Conservation (phyloP, 92 coral and sea anemone genomes). For the Nematostella vectensis region DNA sequence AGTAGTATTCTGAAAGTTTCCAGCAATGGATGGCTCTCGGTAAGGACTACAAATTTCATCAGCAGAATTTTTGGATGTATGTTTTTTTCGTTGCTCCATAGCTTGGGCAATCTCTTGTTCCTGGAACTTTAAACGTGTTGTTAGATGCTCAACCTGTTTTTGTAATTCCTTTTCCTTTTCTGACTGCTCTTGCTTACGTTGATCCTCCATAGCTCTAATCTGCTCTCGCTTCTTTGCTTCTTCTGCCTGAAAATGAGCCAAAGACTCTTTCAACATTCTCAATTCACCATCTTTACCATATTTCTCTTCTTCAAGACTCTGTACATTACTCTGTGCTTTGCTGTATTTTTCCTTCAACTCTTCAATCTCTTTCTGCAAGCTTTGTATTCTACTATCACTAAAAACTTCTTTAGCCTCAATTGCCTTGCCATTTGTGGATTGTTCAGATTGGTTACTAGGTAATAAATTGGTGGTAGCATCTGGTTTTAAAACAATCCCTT, state of each 20-base stretch:
- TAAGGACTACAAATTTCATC: constrained; percentile 17
- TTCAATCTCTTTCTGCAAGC: constrained; percentile 33
- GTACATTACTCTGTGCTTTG: constrained; percentile 24
- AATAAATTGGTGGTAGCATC: not conserved
- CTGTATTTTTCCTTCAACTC: constrained; percentile 22
- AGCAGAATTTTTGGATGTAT: constrained; percentile 17
- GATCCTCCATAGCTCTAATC: constrained; percentile 29
- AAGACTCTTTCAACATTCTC: constrained; percentile 62
- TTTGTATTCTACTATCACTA: constrained; percentile 8
- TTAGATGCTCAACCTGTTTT: constrained; percentile 70
- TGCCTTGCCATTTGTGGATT: not conserved
- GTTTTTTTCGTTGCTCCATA: constrained; percentile 48
- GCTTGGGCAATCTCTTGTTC: constrained; percentile 78
- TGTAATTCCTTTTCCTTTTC: constrained; percentile 54
- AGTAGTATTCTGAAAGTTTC: not conserved
- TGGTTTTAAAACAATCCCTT: not conserved
- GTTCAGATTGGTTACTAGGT: not conserved
- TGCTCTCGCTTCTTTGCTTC: constrained; percentile 38
- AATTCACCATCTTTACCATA: constrained; percentile 76
- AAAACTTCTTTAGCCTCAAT: not conserved
- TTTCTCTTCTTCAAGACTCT: constrained; percentile 46
- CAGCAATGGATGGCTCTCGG: not conserved
- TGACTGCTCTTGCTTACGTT: constrained; percentile 37
- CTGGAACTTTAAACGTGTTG: constrained; percentile 70
- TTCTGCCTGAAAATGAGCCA: constrained; percentile 49